Base-by-base conservation (phyloP, 2,888 invertebrate genomes). In the Brenthis ino region DNA sequence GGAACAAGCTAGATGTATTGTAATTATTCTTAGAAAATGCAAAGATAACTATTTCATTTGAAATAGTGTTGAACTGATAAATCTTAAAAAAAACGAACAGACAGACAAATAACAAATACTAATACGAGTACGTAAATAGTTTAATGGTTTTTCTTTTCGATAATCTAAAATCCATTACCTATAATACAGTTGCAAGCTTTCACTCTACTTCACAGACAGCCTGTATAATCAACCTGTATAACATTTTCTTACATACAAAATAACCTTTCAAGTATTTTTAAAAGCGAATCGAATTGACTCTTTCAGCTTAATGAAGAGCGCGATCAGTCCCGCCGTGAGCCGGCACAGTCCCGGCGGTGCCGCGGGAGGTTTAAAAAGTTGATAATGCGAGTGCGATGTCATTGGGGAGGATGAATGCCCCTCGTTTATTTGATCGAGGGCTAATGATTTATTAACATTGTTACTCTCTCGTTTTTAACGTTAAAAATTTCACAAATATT, bases 371-470 rank as follows among this genome's bases (percentile, higher is more conserved):
- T 50, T n/a, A 11, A 58, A 50, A 50, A 50, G 60, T 50, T 28
- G 48, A 33, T 50, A 50, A 50, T 33, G 50, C 50, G 28, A 50
- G 60, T 14, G 14, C 33, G n/a, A 50, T n/a, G 60, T 50, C 60
- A 5, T 48, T 48, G 24, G 4, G n/a, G 48, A 24, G 28, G 28
- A 60, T n/a, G 28, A n/a, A 28, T 5, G 11, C 50, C 50, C n/a
- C 50, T 60, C 50, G 50, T 60, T 50, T 50, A 60, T 60, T 60
- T 60, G 58, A 60, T 50, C 50, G 60, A 58, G 28, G 11, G 33
- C 50, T 60, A 60, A 60, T 60, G 50, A 50, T 60, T 60, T 60
- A 60, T 50, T 50, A 60, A n/a, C 50, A 16, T 6, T 0, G 1
- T 12, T 28, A 12, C 54, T 54, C 14, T 43, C n/a, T 0, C 28